Evolutionary conservation across 2,113 vertebrate genomes (phyloP), one percentile per base, ranked within the genome.

Genomic region (Cyprinodon variegatus): DNA sequence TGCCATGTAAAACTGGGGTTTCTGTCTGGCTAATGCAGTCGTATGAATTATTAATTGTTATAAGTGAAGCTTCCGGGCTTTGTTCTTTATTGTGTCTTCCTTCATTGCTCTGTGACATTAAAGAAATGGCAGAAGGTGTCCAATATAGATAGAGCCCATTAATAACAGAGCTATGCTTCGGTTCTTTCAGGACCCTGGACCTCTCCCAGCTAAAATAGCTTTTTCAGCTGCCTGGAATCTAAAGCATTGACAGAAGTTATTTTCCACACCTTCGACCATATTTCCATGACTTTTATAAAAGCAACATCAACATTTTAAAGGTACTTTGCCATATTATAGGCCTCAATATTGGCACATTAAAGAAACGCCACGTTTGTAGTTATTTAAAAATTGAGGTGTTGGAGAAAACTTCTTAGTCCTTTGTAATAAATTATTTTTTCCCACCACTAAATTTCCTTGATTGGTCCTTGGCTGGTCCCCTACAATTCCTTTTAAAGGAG

Each of bases 1-100:
- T 78, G 71, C 66, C 70, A 68, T 76, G 68, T 83, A 76, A 89
- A 81, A 88, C 79, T 72, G 68, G 69, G 66, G 76, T 67, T 88
- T 85, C 90, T 40, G 61, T 77, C 73, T 70, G 57, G 75, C 90
- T 91, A 90, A 91, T 83, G 83, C 81, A 79, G 61, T 65, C 61
- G 37, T 76, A 88, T 94, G 75, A 91, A 93, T 93, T 88, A 93
- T 92, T 90, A 90, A 91, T 91, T 82, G 71, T 90, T 90, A 89
- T 92, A 91, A 91, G 85, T 72, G 74, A 75, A 82, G 81, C 78
- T 85, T 76, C 82, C 72, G 81, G 83, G 82, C 83, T 79, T 62
- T 69, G 66, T 83, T 70, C 76, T 89, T 85, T 89, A 92, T 87
- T 90, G 80, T 64, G 3, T 83, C 70, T 74, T 88, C 76, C 78